Evolutionary conservation across 2,888 invertebrate species (phyloP), one percentile per base, ranked within the genome.

Genomic region (Lepidochrysops patricia): DNA sequence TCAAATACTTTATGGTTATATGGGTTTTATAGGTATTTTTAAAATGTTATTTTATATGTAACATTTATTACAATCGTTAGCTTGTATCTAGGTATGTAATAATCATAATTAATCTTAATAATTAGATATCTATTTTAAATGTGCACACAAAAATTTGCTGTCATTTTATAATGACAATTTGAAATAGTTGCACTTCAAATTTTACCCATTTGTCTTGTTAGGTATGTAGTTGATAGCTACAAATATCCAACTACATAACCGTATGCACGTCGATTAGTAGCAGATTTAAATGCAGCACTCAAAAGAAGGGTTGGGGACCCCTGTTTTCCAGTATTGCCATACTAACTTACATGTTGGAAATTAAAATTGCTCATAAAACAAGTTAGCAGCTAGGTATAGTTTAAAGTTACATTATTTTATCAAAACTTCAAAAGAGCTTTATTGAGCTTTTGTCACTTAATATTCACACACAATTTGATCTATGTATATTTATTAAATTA

Each of bases 231-330:
- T 57, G 26, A 27, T 57, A 26, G 57, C 15, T 26, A n/a, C 26
- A 57, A 43, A 43, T 43, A 27, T 27, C n/a, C 29, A 43, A 43
- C 27, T 19, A 43, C 27, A 34, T 29, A 25, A 32, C 56, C 25
- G 12, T 26, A 43, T n/a, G 27, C 29, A 27, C 43, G 43, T 59
- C 50, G 35, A 52, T 59, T 35, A 75, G 61, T 58, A 64, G 67
- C 68, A 79, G 77, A 80, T 82, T 83, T 80, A 79, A 85, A 82
- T 76, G 78, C 73, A 68, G 62, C 66, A 32, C 32, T 29, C 12
- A 75, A 76, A 69, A 72, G 81, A 84, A 86, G 86, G 86, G 87
- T 83, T 80, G 73, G 64, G 64, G 75, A 78, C 82, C 74, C 73
- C 72, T 54, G 54, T 32, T 32, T 32, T 29, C 19, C 54, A 19